These are phyloP conservation scores for Gastrophysa polygoni DNA, from an alignment of 2,888 invertebrate species.

Conservation along the genomic window DNA sequence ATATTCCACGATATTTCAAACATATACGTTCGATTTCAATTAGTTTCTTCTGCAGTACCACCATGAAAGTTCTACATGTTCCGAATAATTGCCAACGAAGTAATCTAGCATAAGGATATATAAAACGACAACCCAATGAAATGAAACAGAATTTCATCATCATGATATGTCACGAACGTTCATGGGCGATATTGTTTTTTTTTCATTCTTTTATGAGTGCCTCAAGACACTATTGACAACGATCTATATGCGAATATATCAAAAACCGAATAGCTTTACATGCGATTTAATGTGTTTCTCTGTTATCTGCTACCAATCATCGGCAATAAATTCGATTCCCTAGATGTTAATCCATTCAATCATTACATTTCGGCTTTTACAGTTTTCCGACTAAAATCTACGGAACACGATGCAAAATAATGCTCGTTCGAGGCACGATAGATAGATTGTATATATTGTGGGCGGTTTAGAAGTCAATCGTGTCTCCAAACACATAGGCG, in stretches of 20 bases:
- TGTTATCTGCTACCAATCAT: constrained; percentile 23
- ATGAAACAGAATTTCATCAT: no score
- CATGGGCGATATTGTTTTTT: neutral
- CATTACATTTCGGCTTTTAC: constrained; percentile 22
- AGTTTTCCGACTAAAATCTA: constrained; percentile 23
- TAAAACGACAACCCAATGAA: no score
- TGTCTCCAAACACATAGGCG: constrained; percentile 5
- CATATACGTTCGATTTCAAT: no score
- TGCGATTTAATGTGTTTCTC: constrained; percentile 28
- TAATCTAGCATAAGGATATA: no score
- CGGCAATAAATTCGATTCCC: constrained; percentile 22
- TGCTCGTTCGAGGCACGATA: constrained; percentile 24
- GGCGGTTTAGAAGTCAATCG: neutral
- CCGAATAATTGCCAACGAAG: no score
- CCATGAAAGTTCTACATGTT: no score
- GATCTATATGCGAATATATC: constrained; percentile 8
- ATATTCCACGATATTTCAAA: no score
- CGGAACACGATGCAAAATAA: constrained; percentile 29
- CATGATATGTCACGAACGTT: no score
- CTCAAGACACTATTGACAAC: neutral
- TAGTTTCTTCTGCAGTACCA: no score
- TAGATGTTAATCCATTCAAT: constrained; percentile 27
- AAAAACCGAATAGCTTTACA: constrained; percentile 25
- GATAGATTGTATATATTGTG: neutral
- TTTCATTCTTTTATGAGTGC: neutral